phyloP scores from a whole-genome alignment of 2,797 vertebrate genomes.

The Helarctos malayanus region DNA sequence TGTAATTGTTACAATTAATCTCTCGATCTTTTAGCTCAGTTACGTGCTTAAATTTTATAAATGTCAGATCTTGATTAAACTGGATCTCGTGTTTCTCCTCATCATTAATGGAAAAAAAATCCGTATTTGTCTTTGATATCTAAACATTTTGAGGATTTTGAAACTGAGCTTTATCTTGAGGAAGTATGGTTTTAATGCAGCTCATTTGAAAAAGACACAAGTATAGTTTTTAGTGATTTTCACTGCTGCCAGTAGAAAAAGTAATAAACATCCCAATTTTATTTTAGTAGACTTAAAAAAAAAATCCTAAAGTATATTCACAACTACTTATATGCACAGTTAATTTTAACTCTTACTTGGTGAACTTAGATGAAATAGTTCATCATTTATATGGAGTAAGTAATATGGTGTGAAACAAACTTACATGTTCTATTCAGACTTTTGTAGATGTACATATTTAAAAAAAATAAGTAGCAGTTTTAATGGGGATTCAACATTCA shows the following conservation, averaged over 20 bases:
- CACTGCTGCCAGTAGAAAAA: constrained; percentile 85
- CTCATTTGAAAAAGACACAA: constrained; percentile 83
- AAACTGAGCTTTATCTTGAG: constrained; percentile 83
- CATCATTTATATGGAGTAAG: constrained; percentile 9
- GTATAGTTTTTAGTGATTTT: constrained; percentile 82
- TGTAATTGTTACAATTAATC: constrained; percentile 72
- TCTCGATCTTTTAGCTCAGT: constrained; percentile 64
- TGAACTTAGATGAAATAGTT: neutral
- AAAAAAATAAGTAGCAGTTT: neutral
- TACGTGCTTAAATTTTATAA: constrained; percentile 75
- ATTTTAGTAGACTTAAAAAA: constrained; percentile 86
- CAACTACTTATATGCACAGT: neutral
- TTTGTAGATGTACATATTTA: neutral
- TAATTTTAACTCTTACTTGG: constrained; percentile 17
- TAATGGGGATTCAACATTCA: neutral
- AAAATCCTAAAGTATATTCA: neutral
- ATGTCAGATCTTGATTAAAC: constrained; percentile 77
- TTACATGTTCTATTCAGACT: neutral
- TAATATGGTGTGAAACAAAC: constrained; percentile 15
- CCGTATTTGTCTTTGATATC: constrained; percentile 72
- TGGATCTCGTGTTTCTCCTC: constrained; percentile 85
- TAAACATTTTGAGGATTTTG: constrained; percentile 72
- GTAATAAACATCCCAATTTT: constrained; percentile 89
- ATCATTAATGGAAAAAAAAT: constrained; percentile 80
- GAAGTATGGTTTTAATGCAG: constrained; percentile 80